Evolutionary conservation across 2,797 vertebrate genomes (phyloP).

Genomic region (Alcedo atthis): DNA sequence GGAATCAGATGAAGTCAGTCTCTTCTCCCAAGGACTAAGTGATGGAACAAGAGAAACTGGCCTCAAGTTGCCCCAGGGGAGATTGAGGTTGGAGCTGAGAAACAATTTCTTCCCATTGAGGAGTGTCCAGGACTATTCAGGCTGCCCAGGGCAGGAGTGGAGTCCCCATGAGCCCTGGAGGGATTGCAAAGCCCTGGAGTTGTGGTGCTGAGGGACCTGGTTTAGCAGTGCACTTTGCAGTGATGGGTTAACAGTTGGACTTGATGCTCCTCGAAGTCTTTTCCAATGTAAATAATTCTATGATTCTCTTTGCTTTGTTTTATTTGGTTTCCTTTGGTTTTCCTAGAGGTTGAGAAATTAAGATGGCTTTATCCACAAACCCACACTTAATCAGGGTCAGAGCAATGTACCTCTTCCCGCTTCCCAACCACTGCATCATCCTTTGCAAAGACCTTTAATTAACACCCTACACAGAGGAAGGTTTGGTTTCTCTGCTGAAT

Average conservation of each 20-base stretch:
- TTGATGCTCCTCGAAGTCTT: neutral
- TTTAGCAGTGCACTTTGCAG: neutral
- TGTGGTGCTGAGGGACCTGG: neutral
- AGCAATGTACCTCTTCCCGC: neutral
- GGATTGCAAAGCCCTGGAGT: neutral
- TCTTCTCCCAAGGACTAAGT: neutral
- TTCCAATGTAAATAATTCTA: neutral
- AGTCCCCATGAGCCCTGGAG: neutral
- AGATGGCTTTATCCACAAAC: neutral
- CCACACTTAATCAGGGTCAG: constrained; percentile 28
- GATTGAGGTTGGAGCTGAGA: neutral
- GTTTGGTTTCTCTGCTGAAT: neutral
- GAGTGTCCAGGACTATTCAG: neutral
- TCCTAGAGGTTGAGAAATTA: neutral
- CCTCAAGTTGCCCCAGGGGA: neutral
- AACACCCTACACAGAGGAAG: neutral
- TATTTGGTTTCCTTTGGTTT: constrained; percentile 16
- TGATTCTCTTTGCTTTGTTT: neutral
- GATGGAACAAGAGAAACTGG: neutral
- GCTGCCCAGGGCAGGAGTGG: neutral
- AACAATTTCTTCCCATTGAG: neutral
- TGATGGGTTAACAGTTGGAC: neutral
- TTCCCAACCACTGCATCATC: neutral
- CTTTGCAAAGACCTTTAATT: neutral
- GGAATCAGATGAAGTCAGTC: no score